A percentile compares a stretch with the other conserved stretches of the same genome.
These are phyloP conservation scores for Abscondita cerata DNA, from an alignment of 2,888 invertebrate species.

Conservation along the genomic window DNA sequence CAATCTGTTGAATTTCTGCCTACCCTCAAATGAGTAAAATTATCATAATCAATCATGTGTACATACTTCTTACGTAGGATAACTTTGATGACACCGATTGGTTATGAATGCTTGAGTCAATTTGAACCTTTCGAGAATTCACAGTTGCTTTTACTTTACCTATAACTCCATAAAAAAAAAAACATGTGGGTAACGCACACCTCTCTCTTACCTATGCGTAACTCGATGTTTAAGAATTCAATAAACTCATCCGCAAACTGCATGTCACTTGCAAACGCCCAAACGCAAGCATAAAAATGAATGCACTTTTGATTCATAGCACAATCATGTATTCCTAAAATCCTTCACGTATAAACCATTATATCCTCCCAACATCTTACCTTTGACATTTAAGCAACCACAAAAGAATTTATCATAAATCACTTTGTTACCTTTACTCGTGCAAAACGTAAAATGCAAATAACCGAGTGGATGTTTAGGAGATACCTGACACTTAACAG, in stretches of 20 bases:
- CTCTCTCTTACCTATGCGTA: constrained; percentile 24
- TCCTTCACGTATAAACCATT: background rate
- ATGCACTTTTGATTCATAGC: constrained; percentile 60
- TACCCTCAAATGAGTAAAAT: too few species aligned
- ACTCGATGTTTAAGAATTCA: constrained; percentile 63
- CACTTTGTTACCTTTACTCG: constrained; percentile 58
- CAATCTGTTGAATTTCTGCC: too few species aligned
- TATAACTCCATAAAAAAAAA: too few species aligned
- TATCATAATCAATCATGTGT: too few species aligned
- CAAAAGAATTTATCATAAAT: constrained; percentile 65
- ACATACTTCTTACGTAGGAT: too few species aligned
- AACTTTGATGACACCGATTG: too few species aligned
- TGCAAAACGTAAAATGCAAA: constrained; percentile 70
- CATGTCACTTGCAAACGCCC: constrained; percentile 72
- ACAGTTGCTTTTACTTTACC: too few species aligned
- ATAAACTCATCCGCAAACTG: constrained; percentile 69
- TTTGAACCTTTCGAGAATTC: too few species aligned
- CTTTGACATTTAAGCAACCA: constrained; percentile 52
- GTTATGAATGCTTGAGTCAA: too few species aligned
- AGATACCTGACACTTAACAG: constrained; percentile 71
- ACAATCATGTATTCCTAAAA: constrained; percentile 25
- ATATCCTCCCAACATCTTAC: background rate
- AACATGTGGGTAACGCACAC: too few species aligned
- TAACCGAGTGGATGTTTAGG: constrained; percentile 73
- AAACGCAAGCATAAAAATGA: constrained; percentile 75